Evolutionary conservation across 2,888 invertebrate genomes (phyloP).

Genomic region (Venusia cambrica): DNA sequence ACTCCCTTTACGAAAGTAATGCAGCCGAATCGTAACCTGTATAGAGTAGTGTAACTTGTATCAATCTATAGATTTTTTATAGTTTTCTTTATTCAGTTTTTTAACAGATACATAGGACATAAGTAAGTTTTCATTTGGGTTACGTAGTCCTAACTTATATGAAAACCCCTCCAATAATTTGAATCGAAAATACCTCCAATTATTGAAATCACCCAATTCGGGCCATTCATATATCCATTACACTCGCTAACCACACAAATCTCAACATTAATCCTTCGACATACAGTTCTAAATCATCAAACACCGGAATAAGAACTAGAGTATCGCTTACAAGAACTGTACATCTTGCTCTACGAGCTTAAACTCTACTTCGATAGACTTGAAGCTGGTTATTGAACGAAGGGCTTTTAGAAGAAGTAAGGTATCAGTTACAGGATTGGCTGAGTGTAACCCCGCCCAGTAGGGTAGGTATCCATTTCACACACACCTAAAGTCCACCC

Average conservation of each 20-base stretch:
- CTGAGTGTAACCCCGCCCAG: conserved; percentile 68
- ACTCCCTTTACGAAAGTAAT: too few species aligned
- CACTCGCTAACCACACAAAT: conserved; percentile 36
- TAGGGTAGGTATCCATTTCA: conserved; percentile 67
- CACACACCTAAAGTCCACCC: conserved; percentile 68
- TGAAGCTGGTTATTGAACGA: conserved; percentile 37
- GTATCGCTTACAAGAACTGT: conserved; percentile 67
- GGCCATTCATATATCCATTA: conserved; percentile 65
- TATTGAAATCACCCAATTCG: conserved; percentile 44
- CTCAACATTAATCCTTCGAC: conserved; percentile 23
- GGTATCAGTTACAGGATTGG: conserved; percentile 80
- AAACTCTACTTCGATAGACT: conserved; percentile 14
- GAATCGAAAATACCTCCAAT: conserved; percentile 21
- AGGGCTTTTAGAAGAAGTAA: conserved; percentile 57
- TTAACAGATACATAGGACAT: too few species aligned
- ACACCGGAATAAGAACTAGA: conserved; percentile 55
- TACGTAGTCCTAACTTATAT: too few species aligned
- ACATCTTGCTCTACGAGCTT: conserved; percentile 27
- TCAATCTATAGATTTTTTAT: too few species aligned
- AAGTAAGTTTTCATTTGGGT: too few species aligned
- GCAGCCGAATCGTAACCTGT: too few species aligned
- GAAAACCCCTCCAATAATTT: conserved; percentile 12
- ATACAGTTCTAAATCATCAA: conserved; percentile 38
- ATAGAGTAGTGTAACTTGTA: too few species aligned
- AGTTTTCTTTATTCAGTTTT: too few species aligned